Evolutionary conservation across 2,888 invertebrate genomes (phyloP), one percentile per base, ranked within the genome.

Genomic region (Tridacna crocea): DNA sequence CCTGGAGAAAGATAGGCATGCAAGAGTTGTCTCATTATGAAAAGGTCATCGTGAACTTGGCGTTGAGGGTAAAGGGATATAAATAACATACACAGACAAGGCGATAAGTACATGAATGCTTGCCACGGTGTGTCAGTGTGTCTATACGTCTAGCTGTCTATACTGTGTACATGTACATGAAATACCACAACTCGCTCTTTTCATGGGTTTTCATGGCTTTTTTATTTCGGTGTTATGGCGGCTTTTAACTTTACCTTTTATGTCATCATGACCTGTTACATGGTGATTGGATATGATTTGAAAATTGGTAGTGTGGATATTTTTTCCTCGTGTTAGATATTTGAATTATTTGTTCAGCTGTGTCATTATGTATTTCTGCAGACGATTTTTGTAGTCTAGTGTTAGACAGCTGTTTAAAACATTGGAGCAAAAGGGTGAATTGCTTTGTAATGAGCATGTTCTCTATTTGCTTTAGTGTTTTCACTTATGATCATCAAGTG

Each of bases 71-170:
- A 22, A 22, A 70, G 70, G 70, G 70, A 51, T 51, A 70, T 70
- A 70, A 70, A 48, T 51, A 70, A 70, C 68, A 68, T 68, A 70
- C 70, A 70, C 70, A 48, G 70, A 47, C 70, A 22, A 70, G 70
- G 70, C 70, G 51, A 70, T 70, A 70, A 51, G 70, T 70, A 70
- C 70, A 70, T 70, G 70, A 70, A 70, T 51, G 70, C 51, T 70
- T 70, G 47, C 47, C 70, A 51, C 26, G 47, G 22, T 70, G 26
- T 70, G 70, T 70, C 70, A 51, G 66, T 13, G 47, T 47, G 70
- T 70, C 70, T 70, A 70, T 19, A 19, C 70, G 47, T 66, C 46
- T 61, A 61, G 61, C 61, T 36, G 36, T 36, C 66, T 66, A 36
- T 66, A 70, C 70, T 51, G 8, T 70, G 51, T 70, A 70, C 70